Evolutionary conservation across 1,140 invertebrate species (phyloP).

Genomic region (Sarcophaga bullata): DNA sequence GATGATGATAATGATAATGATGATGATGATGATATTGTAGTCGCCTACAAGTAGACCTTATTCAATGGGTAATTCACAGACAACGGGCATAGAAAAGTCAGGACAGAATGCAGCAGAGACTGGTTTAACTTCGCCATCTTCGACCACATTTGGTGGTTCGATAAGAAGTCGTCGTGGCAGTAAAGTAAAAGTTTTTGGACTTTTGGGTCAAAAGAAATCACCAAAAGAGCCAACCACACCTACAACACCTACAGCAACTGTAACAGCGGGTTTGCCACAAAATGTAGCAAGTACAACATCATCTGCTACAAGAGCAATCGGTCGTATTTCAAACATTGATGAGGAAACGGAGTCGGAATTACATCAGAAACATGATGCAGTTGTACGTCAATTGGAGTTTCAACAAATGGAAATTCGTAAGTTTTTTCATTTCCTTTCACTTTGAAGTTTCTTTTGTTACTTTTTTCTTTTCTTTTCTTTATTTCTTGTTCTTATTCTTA

Average conservation of each 20-base stretch:
- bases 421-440: slow-evolving; percentile 40
- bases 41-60: slow-evolving; percentile 48
- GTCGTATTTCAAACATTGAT: slow-evolving; percentile 36
- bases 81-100: slow-evolving; percentile 33
- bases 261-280: slow-evolving; percentile 42
- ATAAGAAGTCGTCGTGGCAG: slow-evolving; percentile 48
- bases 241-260: slow-evolving; percentile 46
- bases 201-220: slow-evolving; percentile 56
- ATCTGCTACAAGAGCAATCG: slow-evolving; percentile 30
- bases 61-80: slow-evolving; percentile 49
- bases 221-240: slow-evolving; percentile 51
- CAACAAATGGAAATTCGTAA: slow-evolving; percentile 65
- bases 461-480: background rate
- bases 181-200: slow-evolving; percentile 53
- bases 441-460: no score
- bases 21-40: no score
- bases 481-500: background rate
- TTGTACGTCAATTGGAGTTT: slow-evolving; percentile 57
- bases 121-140: background rate
- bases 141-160: slow-evolving; percentile 40
- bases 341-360: slow-evolving; percentile 37
- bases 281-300: slow-evolving; percentile 46
- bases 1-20: no score
- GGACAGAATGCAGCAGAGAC: background rate
- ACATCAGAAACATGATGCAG: slow-evolving; percentile 42